phyloP scores from a whole-genome alignment of 2,888 invertebrate genomes.

The Falcaria lacertinaria region DNA sequence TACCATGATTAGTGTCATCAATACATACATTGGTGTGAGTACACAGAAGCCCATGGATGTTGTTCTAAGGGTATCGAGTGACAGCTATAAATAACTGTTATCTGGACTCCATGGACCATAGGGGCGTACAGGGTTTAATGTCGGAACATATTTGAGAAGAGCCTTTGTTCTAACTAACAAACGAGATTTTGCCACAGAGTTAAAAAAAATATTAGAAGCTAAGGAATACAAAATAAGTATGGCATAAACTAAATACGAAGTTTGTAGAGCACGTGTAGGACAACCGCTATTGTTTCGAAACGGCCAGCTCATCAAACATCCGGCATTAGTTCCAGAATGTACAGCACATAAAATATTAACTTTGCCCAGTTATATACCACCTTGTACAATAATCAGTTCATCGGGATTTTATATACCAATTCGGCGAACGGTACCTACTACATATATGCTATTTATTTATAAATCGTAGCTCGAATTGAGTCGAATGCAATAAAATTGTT shows the following conservation, averaged over 20 bases:
- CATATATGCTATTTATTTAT: too few relatives aligned
- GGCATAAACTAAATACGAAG: not conserved
- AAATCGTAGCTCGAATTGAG: too few relatives aligned
- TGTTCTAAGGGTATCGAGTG: slow-evolving; percentile 34
- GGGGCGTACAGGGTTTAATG: slow-evolving; percentile 38
- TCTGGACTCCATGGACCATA: slow-evolving; percentile 49
- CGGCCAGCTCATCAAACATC: slow-evolving; percentile 14
- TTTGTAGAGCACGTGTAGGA: not conserved
- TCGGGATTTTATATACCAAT: too few relatives aligned
- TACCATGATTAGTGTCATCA: not conserved
- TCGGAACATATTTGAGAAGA: not conserved
- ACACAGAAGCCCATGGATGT: too few relatives aligned
- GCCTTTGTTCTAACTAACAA: not conserved
- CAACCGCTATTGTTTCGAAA: slow-evolving; percentile 7
- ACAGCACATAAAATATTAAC: too few relatives aligned
- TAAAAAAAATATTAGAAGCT: not conserved
- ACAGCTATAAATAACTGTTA: slow-evolving; percentile 65
- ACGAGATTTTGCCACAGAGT: too few relatives aligned
- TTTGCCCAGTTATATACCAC: too few relatives aligned
- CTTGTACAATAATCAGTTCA: too few relatives aligned
- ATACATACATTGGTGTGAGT: not conserved
- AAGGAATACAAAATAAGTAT: not conserved
- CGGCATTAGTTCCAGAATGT: not conserved
- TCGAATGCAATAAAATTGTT: not conserved
- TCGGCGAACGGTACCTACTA: too few relatives aligned